Evolutionary conservation across 2,113 vertebrate genomes (phyloP), one percentile per base, ranked within the genome.

Genomic region (Bothrops jararaca): DNA sequence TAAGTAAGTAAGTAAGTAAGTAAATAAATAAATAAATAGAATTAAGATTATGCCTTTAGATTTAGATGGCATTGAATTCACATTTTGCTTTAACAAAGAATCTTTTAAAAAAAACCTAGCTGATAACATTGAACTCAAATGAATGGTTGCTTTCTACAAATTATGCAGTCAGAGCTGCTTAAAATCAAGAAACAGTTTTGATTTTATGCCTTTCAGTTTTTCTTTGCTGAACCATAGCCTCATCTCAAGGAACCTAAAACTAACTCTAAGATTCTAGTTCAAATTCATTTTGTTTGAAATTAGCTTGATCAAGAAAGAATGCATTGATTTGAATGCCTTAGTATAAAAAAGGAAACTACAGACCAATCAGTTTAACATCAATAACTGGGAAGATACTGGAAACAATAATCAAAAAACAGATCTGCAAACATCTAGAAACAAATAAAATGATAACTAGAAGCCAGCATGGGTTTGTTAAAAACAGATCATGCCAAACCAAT

Each of bases 61-160:
- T 20, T 94, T 24, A 3, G 57, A 93, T 93, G 90, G 20, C 5
- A 4, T 57, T 87, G 88, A 93, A 5, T 91, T 94, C 92, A 13
- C 20, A 54, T 1, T 69, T 2, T 60, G 2, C 34, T 89, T 0
- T 5, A 8, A 56, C 90, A 26, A 23, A 74, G 3, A 86, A 0
- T 89, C 85, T n/a, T 29, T 89, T 57, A 91, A 92, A 85, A 85
- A 20, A 92, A 64, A 34, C 9, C 29, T 0, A 58, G 24, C 26
- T 80, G 86, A 10, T 8, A 2, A 86, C 50, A 80, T 13, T 34
- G 18, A 86, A 24, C 0, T 24, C 92, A 89, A 3, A 80, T 39
- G 34, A 92, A 69, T 42, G 7, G n/a, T 88, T 48, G 60, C 91
- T 74, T 9, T 20, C 23, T 88, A 50, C 29, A 89, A 42, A 34